phyloP scores from a whole-genome alignment of 2,113 vertebrate species.

The Ammodytes dubius region DNA sequence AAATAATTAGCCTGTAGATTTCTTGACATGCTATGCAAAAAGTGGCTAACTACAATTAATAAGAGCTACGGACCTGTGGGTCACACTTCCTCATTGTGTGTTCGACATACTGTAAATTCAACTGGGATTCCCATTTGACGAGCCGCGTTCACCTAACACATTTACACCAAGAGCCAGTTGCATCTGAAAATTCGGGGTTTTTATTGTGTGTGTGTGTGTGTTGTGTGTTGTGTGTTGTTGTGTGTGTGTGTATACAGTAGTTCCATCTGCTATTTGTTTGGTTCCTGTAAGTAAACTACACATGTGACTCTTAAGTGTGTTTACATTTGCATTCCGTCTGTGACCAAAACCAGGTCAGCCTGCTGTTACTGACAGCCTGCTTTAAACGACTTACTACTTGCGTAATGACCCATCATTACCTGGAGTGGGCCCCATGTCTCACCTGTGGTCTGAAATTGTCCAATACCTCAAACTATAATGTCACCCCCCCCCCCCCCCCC shows the following conservation, averaged over 20 bases:
- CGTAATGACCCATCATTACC: conserved; percentile 85
- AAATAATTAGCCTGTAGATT: conserved; percentile 10
- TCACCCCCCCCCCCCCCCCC: conserved; percentile 76
- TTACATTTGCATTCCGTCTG: conserved; percentile 63
- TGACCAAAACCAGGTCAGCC: conserved; percentile 69
- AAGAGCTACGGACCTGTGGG: too few species aligned
- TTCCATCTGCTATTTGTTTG: conserved; percentile 28
- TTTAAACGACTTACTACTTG: conserved; percentile 76
- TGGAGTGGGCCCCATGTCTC: conserved; percentile 81
- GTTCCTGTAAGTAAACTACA: conserved; percentile 23
- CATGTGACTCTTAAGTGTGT: conserved; percentile 65
- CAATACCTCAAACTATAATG: conserved; percentile 68
- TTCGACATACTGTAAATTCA: conserved; percentile 11
- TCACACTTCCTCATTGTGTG: conserved; percentile 4
- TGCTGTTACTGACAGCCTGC: conserved; percentile 71
- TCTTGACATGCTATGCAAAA: not conserved
- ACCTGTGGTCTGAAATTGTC: conserved; percentile 78
- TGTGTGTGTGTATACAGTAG: not conserved
- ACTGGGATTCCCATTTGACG: conserved; percentile 3
- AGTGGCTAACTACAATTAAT: too few species aligned
- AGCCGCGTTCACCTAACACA: conserved; percentile 3
- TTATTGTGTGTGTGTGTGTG: not conserved
- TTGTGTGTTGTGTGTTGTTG: not conserved
- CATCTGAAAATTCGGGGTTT: conserved; percentile 18
- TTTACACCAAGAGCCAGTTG: conserved; percentile 1